phyloP scores from a whole-genome alignment of 2,797 vertebrate genomes.

The Rhynchotus rufescens region DNA sequence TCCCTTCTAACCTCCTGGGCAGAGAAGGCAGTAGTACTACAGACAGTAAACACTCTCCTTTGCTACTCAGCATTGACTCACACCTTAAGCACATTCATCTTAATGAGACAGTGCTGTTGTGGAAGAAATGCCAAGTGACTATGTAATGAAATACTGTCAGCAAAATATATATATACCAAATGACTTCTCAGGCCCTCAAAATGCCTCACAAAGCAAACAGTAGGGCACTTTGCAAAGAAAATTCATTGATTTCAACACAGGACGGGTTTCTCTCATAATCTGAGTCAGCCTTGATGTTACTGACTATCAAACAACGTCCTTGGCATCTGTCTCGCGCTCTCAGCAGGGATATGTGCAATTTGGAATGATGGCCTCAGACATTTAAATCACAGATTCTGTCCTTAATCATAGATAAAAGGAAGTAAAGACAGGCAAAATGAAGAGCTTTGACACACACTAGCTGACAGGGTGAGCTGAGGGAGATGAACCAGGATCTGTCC shows the following conservation, averaged over 20 bases:
- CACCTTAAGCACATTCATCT: not conserved
- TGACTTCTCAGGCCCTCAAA: not conserved
- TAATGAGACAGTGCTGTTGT: not conserved
- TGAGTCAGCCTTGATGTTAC: conserved; percentile 35
- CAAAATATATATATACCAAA: not conserved
- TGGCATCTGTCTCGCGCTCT: conserved; percentile 21
- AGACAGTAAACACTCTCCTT: not conserved
- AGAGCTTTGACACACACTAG: not conserved
- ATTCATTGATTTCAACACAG: conserved; percentile 13
- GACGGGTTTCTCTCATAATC: not conserved
- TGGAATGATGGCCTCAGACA: conserved; percentile 19
- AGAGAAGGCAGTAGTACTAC: not conserved
- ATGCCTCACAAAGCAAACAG: conserved; percentile 13
- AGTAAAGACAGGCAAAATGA: conserved; percentile 1
- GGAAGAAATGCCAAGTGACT: conserved; percentile 18
- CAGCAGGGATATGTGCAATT: not conserved
- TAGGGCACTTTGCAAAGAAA: not conserved
- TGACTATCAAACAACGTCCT: conserved; percentile 20
- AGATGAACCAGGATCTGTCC: not conserved
- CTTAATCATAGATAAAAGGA: not conserved
- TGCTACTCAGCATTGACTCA: not conserved
- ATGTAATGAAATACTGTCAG: not conserved
- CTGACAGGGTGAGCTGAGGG: not conserved
- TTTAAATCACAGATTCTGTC: conserved; percentile 37
- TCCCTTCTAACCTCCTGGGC: not conserved